Evolutionary conservation across 2,888 invertebrate genomes (phyloP).

Genomic region (Clostera curtula): DNA sequence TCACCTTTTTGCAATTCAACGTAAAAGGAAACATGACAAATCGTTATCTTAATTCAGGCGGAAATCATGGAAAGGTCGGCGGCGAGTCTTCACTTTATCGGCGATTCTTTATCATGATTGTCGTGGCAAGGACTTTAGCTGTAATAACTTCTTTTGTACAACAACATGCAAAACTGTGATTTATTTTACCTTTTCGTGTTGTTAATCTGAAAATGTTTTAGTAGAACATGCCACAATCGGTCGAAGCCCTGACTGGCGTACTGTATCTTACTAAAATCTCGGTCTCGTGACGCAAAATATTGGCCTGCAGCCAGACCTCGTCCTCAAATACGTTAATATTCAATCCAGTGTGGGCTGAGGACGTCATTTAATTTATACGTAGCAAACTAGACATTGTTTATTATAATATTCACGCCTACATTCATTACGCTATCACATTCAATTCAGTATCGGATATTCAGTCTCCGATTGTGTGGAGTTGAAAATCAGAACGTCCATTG

Average conservation of each 20-base stretch:
- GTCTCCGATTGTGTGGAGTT: slow-evolving; percentile 15
- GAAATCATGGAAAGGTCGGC: slow-evolving; percentile 15
- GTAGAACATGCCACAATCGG: slow-evolving; percentile 32
- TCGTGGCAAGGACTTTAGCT: slow-evolving; percentile 11
- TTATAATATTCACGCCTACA: slow-evolving; percentile 4
- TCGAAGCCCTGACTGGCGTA: slow-evolving; percentile 30
- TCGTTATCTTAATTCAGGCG: slow-evolving; percentile 6
- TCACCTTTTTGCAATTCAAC: slow-evolving; percentile 1
- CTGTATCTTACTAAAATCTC: slow-evolving; percentile 59
- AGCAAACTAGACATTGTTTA: slow-evolving; percentile 4
- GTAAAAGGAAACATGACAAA: slow-evolving; percentile 5
- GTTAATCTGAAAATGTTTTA: slow-evolving; percentile 33
- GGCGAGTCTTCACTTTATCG: slow-evolving; percentile 12
- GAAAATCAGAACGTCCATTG: slow-evolving; percentile 17
- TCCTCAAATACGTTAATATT: slow-evolving; percentile 33
- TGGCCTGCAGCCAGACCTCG: slow-evolving; percentile 49
- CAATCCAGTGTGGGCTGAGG: slow-evolving; percentile 13
- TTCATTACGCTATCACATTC: slow-evolving; percentile 3
- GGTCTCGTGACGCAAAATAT: slow-evolving; percentile 48
- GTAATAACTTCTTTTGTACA: slow-evolving; percentile 9
- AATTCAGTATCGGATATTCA: slow-evolving; percentile 6
- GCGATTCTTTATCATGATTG: slow-evolving; percentile 13
- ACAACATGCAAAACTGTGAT: slow-evolving; percentile 10
- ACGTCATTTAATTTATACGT: not conserved
- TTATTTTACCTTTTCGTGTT: slow-evolving; percentile 39